These are phyloP conservation scores for Porites cylindrica DNA, from an alignment of 92 coral and sea anemone species.

Conservation along the genomic window DNA sequence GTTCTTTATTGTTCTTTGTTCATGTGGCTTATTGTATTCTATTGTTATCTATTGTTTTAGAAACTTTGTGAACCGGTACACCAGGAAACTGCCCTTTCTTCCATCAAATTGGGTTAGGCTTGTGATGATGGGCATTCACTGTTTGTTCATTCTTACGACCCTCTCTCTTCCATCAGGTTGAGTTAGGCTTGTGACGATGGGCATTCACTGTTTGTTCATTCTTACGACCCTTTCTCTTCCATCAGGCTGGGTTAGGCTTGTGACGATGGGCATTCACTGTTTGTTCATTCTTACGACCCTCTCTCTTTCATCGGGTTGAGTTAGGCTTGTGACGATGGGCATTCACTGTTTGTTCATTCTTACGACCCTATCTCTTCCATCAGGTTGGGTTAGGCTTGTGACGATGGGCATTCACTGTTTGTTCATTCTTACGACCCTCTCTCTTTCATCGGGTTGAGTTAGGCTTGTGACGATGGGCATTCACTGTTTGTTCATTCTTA, in stretches of 20 bases:
- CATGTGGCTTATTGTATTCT: too few relatives aligned
- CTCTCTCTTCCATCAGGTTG: conserved; percentile 36
- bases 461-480: conserved; percentile 20
- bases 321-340: conserved; percentile 32
- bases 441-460: not conserved
- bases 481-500: conserved; percentile 3
- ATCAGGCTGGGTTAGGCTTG: conserved; percentile 42
- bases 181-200: conserved; percentile 43
- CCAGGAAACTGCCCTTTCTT: too few relatives aligned
- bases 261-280: conserved; percentile 35
- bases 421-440: conserved; percentile 22
- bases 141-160: conserved; percentile 44
- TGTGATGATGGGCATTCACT: conserved; percentile 30
- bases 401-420: conserved; percentile 14
- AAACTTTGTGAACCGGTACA: too few relatives aligned
- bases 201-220: conserved; percentile 37
- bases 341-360: conserved; percentile 16
- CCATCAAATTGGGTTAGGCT: conserved; percentile 1
- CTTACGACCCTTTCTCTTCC: conserved; percentile 42
- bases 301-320: not conserved
- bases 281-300: conserved; percentile 30
- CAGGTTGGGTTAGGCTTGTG: conserved; percentile 29
- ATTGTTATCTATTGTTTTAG: too few relatives aligned
- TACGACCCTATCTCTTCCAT: conserved; percentile 8
- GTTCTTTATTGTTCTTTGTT: too few relatives aligned